These are phyloP conservation scores for Python bivittatus DNA, from an alignment of 2,113 vertebrate genomes.

Conservation along the genomic window DNA sequence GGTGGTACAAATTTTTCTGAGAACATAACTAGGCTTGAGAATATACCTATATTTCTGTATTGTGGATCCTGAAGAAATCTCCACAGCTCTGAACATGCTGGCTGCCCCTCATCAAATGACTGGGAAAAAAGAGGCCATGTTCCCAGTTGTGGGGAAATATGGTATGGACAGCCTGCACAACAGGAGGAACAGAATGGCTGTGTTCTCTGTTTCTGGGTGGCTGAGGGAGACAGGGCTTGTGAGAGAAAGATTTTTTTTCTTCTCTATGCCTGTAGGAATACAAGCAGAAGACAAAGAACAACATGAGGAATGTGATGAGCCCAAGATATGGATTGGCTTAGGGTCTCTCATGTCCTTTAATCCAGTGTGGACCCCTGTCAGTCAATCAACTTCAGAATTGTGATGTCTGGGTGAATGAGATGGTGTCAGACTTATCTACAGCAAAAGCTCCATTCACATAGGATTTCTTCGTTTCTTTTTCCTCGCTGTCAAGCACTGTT, in stretches of 20 bases:
- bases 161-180: not conserved
- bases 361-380: conserved; percentile 10
- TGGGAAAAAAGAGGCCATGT: not conserved
- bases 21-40: not conserved
- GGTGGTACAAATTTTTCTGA: not conserved
- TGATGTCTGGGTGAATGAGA: conserved; percentile 96
- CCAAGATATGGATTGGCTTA: not conserved
- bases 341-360: conserved; percentile 10
- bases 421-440: conserved; percentile 91
- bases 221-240: not conserved
- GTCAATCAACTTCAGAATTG: conserved; percentile 82
- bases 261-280: conserved; percentile 1
- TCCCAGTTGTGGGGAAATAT: conserved; percentile 10
- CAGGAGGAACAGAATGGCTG: not conserved
- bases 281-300: conserved; percentile 12
- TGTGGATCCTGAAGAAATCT: not conserved
- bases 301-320: not conserved
- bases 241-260: no score
- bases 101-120: not conserved
- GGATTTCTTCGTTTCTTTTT: conserved; percentile 85
- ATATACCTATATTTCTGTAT: not conserved
- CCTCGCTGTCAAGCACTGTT: conserved; percentile 81
- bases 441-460: conserved; percentile 95
- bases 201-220: not conserved
- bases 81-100: not conserved